Base-by-base conservation (phyloP, 1,140 invertebrate species). In the Yoshiicerus persimilis region DNA sequence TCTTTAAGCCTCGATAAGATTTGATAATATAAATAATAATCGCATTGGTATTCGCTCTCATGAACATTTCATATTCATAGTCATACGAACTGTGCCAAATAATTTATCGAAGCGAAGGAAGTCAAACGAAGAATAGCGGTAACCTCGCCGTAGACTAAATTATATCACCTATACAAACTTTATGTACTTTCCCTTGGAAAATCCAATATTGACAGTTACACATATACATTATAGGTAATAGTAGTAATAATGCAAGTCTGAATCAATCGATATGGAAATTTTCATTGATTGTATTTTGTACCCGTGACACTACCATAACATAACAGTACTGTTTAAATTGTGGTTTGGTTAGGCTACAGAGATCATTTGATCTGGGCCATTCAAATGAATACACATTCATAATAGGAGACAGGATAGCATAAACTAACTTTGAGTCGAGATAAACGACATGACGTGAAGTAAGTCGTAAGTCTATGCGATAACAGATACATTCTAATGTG, bases 111-210 rank as follows among this genome's bases (percentile, higher is more conserved):
- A 70, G 25, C 66, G 66, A 30, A 16, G 66, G 66, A 70, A 70
- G 66, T 30, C 25, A 70, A 70, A 30, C 66, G 30, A 30, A 30
- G 66, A 25, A 23, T 70, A 70, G 27, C 25, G 27, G 27, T 66
- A 66, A 70, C 25, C 25, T 30, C 66, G 11, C 25, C 20, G 11
- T 20, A 30, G 25, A 70, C 25, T 30, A 16, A 30, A 70, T 20
- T 32, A 13, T 30, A 30, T 70, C 16, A 56, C 32, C 34, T 36
- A 70, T 70, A 27, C 1, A 27, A 70, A 16, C 25, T 30, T 25
- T 13, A 32, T 80, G 32, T 80, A 80, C 75, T 80, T 80, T 80
- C 75, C 34, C 75, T 80, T 80, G 75, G 75, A 80, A 80, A 80
- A 80, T 36, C 75, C 75, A 38, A 36, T 80, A 80, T 80, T 80